These are phyloP conservation scores for Larimichthys crocea DNA, from an alignment of 2,113 vertebrate species.

Conservation along the genomic window DNA sequence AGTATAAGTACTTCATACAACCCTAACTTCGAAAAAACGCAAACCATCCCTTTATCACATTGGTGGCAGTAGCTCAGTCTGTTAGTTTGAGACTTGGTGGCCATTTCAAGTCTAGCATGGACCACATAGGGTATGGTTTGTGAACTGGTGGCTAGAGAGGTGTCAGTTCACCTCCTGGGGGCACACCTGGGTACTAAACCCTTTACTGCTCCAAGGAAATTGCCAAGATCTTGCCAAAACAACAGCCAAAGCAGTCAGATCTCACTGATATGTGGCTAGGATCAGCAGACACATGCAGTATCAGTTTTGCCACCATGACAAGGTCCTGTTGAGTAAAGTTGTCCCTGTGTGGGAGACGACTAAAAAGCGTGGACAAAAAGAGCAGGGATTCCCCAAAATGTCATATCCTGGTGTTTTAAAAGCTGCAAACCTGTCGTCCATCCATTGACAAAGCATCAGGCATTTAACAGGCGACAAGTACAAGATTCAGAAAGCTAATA, in stretches of 20 bases:
- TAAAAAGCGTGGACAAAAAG: conserved; percentile 31
- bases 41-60: too few relatives aligned
- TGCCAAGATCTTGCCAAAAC: too few relatives aligned
- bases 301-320: conserved; percentile 57
- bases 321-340: conserved; percentile 46
- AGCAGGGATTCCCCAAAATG: conserved; percentile 69
- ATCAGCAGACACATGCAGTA: conserved; percentile 24
- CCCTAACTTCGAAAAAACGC: too few relatives aligned
- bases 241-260: conserved; percentile 69
- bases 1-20: too few relatives aligned
- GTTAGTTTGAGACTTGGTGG: too few relatives aligned
- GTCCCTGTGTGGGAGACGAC: conserved; percentile 53
- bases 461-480: neutral
- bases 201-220: too few relatives aligned
- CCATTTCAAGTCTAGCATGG: too few relatives aligned
- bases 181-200: too few relatives aligned
- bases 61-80: too few relatives aligned
- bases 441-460: conserved; percentile 21
- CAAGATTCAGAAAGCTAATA: neutral
- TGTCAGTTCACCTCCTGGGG: too few relatives aligned
- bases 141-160: too few relatives aligned
- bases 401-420: conserved; percentile 49
- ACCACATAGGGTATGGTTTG: too few relatives aligned
- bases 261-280: conserved; percentile 55
- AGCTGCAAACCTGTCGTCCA: conserved; percentile 9